Base-by-base conservation (phyloP, 2,113 vertebrate species). In the Serranochromis macrocephalus region DNA sequence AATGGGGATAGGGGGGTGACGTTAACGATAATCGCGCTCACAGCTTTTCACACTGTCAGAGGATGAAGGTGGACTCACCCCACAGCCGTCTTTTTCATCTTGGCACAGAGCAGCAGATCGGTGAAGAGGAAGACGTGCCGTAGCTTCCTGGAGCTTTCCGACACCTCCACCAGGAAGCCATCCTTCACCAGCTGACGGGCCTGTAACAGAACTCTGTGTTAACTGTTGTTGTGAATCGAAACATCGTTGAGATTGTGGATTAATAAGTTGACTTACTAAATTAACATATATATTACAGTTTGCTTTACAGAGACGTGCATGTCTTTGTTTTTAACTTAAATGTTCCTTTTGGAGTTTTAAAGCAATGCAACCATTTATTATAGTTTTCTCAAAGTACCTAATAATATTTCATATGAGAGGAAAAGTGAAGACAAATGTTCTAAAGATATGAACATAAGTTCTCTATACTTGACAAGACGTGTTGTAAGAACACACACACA, bases 71-170 rank as follows among this genome's bases (percentile, higher is more conserved):
- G 38, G 2, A 81, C 97, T 96, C 96, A 99, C 99, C 98, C 98
- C 5, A 96, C 98, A 0, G 98, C 93, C 0, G 98, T 96, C 96
- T 99, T 99, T 96, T 99, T 99, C 94, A 99, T 97, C 95, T 99
- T 99, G 96, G 98, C 98, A 5, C 99, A 99, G 75, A 99, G 98
- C 26, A 99, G 96, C 93, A 99, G 96, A 5, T 99, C 99, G 0
- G 99, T 99, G 95, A 99, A 99, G 93, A 99, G 97, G 96, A 99
- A 99, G 91, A 99, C 97, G 0, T 99, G 99, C 21, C 99, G 97
- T n/a, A 99, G 97, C 95, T 99, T 99, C 94, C 99, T 96, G 1
- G 98, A 97, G 81, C 97, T 97, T 94, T 99, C 99, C 0, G 99
- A 99, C 93, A 99, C 94, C 85, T 99, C 99, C 95, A 99, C 99